Conservation (phyloP, 2,797 vertebrate species). For the Dromococcyx pavoninus region DNA sequence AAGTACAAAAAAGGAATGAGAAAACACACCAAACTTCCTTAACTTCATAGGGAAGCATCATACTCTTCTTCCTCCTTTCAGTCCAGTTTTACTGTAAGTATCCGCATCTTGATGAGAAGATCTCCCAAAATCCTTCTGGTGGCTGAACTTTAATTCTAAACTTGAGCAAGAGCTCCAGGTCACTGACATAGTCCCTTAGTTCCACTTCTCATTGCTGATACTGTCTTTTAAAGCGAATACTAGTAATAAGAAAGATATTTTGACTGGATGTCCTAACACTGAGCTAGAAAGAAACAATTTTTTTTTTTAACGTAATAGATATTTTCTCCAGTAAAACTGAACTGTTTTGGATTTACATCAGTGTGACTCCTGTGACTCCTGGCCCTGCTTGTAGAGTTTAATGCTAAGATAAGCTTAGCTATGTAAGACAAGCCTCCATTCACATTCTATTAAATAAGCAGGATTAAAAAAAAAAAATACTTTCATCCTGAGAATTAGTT, state of each 20-base stretch:
- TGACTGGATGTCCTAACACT: background rate
- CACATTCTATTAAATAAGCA: background rate
- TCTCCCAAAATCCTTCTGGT: background rate
- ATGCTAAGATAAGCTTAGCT: background rate
- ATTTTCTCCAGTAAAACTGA: background rate
- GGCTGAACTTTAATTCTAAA: background rate
- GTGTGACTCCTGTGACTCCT: background rate
- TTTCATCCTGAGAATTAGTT: background rate
- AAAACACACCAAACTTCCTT: background rate
- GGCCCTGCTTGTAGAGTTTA: background rate
- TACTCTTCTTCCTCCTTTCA: background rate
- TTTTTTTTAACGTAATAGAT: background rate
- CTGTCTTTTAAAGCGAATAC: background rate
- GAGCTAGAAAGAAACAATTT: background rate
- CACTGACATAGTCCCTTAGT: background rate
- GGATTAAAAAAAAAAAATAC: background rate
- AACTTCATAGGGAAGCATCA: background rate
- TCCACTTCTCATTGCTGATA: background rate
- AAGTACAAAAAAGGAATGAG: background rate
- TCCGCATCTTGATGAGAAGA: background rate
- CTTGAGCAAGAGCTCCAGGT: background rate
- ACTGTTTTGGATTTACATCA: background rate
- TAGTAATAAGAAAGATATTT: background rate
- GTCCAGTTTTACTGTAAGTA: background rate
- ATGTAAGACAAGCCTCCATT: background rate